phyloP scores from a whole-genome alignment of 2,113 vertebrate genomes.

The Vireo altiloquus region DNA sequence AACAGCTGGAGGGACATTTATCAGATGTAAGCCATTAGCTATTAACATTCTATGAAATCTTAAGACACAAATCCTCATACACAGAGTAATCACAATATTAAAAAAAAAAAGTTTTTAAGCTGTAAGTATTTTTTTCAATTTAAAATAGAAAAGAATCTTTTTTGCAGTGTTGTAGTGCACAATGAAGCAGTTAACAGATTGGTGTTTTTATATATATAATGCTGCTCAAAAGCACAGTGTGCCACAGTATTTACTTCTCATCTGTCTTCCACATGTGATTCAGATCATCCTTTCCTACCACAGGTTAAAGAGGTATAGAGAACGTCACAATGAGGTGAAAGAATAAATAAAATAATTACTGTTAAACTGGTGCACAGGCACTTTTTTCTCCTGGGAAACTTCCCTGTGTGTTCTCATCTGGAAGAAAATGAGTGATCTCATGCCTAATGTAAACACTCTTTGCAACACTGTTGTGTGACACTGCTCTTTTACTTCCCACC shows the following conservation, averaged over 20 bases:
- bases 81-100: background rate
- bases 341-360: background rate
- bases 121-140: background rate
- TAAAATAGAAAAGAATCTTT: background rate
- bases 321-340: background rate
- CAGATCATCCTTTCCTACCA: background rate
- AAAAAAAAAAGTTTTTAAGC: background rate
- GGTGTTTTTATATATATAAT: background rate
- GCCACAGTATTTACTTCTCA: background rate
- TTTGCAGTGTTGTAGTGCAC: background rate
- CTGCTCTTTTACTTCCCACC: background rate
- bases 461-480: fast-evolving
- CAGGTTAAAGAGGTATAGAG: background rate
- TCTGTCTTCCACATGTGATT: background rate
- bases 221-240: background rate
- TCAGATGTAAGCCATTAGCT: background rate
- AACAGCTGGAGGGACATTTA: background rate
- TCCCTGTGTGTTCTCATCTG: background rate
- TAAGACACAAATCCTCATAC: background rate
- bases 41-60: background rate
- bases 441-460: background rate
- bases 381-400: background rate
- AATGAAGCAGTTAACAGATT: background rate
- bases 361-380: background rate
- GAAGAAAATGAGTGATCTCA: background rate